Evolutionary conservation across 2,797 vertebrate species (phyloP).

Genomic region (Neomorphus geoffroyi): DNA sequence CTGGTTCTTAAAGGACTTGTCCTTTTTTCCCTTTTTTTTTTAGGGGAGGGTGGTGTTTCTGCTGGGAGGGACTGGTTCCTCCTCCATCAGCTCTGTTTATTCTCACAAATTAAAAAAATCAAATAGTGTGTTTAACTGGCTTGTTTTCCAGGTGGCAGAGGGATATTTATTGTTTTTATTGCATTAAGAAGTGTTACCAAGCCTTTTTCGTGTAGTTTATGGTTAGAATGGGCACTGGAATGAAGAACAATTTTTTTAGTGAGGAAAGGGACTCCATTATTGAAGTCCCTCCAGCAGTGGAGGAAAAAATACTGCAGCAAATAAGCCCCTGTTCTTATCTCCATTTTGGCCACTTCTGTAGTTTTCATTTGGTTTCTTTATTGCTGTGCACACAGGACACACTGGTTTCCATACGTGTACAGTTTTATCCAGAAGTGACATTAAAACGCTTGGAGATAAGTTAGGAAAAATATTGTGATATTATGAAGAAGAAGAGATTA

Average conservation of each 20-base stretch:
- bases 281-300: background rate
- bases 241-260: background rate
- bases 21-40: background rate
- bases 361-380: background rate
- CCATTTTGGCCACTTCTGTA: background rate
- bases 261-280: background rate
- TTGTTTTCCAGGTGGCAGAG: constrained; percentile 40
- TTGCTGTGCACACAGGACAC: background rate
- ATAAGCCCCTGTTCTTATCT: background rate
- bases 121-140: background rate
- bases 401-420: too few relatives aligned
- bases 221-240: background rate
- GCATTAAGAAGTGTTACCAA: background rate
- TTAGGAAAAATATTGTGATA: constrained; percentile 43
- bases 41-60: background rate
- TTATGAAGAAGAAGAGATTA: constrained; percentile 13
- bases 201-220: background rate
- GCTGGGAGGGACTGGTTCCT: background rate
- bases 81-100: background rate
- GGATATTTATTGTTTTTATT: constrained; percentile 26
- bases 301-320: background rate
- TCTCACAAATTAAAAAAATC: background rate
- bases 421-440: constrained; percentile 13
- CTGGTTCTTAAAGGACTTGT: constrained; percentile 11
- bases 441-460: background rate